Base-by-base conservation (phyloP, 2,113 vertebrate genomes). In the Pagrus major region DNA sequence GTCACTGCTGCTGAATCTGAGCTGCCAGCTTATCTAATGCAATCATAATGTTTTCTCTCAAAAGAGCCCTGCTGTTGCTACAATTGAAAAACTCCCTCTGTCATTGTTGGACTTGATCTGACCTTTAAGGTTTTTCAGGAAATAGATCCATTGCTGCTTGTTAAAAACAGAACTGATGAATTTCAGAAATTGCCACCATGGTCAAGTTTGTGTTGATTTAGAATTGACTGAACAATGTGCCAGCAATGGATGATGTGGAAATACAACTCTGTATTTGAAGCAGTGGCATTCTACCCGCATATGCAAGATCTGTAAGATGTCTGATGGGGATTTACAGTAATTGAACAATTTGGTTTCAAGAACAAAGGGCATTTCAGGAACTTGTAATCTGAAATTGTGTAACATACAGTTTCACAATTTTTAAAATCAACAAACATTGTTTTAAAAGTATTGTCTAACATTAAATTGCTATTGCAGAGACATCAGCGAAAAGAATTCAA, bases 1-100 rank as follows among this genome's bases (percentile, higher is more conserved):
- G 78, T 68, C 59, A 56, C 46, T n/a, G n/a, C n/a, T 39, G 76
- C 82, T 81, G 71, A 66, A 67, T 84, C 58, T 11, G 44, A n/a
- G 61, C 78, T 77, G 70, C 83, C 71, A 72, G 52, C 75, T 83
- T 83, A 68, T 63, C 74, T 76, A 83, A 80, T 78, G 82, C 56
- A 76, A 71, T 78, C 59, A 59, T 18, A 79, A 70, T 73, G 74
- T 83, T 80, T 72, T 66, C 67, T 74, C 70, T 82, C 61, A 33
- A 76, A 78, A 72, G 68, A 73, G 54, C 46, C 33, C 66, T 31
- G 49, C 85, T 81, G 70, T 61, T 89, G 63, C 83, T 25, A 31
- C 63, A 83, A 56, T 75, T 70, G 16, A 66, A 78, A 83, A 86
- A 77, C 42, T 60, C 64, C 81, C 65, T 41, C 61, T 41, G 18